These are phyloP conservation scores for Pegoplata infirma DNA, from an alignment of 2,888 invertebrate species.

Conservation along the genomic window DNA sequence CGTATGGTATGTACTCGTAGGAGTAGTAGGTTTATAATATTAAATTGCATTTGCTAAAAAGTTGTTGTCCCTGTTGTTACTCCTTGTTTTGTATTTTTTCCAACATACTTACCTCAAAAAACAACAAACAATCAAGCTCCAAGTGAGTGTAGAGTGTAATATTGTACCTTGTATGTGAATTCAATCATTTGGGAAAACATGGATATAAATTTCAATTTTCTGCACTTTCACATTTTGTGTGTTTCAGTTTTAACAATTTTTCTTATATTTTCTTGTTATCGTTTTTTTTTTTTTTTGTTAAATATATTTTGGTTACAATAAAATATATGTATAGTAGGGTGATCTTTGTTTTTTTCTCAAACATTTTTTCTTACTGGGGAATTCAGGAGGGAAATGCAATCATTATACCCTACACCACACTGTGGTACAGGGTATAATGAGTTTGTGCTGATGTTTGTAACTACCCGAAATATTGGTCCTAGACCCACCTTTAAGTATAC, in stretches of 20 bases:
- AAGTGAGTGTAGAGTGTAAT: background rate
- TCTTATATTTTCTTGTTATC: background rate
- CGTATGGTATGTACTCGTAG: too few species aligned
- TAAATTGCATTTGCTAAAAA: constrained; percentile 33
- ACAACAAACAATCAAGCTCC: constrained; percentile 37
- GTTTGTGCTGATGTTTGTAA: too few species aligned
- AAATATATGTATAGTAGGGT: constrained; percentile 13
- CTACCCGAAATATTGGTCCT: too few species aligned
- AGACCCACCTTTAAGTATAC: too few species aligned
- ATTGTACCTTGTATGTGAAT: background rate
- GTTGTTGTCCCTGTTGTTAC: constrained; percentile 18
- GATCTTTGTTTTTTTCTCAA: too few species aligned
- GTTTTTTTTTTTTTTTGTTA: too few species aligned
- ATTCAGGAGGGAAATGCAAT: too few species aligned
- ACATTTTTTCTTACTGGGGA: too few species aligned
- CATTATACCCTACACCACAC: too few species aligned
- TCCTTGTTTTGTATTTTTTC: too few species aligned
- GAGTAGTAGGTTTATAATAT: constrained; percentile 50
- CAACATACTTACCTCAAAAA: too few species aligned
- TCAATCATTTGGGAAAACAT: constrained; percentile 60
- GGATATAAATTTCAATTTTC: constrained; percentile 61
- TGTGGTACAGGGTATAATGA: too few species aligned
- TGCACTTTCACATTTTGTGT: constrained; percentile 52
- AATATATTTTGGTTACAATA: constrained; percentile 36
- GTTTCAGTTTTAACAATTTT: constrained; percentile 5